phyloP scores from a whole-genome alignment of 2,888 invertebrate species.

The Gymnocheta viridis region DNA sequence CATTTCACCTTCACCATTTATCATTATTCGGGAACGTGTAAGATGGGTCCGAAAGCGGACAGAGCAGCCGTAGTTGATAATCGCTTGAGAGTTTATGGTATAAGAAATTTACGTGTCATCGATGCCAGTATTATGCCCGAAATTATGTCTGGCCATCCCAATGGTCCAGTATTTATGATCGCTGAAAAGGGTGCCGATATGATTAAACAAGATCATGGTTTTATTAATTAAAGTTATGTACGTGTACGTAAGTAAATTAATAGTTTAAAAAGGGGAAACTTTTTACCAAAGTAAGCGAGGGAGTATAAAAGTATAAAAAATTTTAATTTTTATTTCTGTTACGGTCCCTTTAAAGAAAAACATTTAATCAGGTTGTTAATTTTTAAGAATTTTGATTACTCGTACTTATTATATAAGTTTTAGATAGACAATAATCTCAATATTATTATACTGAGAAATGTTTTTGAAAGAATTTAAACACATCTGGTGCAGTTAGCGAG shows the following conservation, averaged over 20 bases:
- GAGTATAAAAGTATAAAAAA: neutral
- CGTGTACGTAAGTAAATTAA: neutral
- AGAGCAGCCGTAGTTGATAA: conserved; percentile 86
- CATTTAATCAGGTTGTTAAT: neutral
- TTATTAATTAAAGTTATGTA: conserved; percentile 73
- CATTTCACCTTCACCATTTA: conserved; percentile 85
- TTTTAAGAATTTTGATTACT: conserved; percentile 6
- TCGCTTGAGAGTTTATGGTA: conserved; percentile 83
- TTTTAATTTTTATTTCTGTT: neutral
- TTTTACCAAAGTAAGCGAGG: neutral
- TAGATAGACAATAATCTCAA: neutral
- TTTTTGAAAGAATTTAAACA: too few species aligned
- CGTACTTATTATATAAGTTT: conserved; percentile 48
- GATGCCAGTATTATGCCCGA: conserved; percentile 84
- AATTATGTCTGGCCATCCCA: conserved; percentile 84
- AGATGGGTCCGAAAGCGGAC: conserved; percentile 86
- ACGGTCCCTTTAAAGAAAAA: neutral
- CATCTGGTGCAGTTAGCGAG: too few species aligned
- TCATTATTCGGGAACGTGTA: conserved; percentile 86
- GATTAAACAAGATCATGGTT: conserved; percentile 83
- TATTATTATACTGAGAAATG: neutral
- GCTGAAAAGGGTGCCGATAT: conserved; percentile 84
- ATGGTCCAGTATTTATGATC: conserved; percentile 84
- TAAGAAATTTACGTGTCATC: conserved; percentile 83
- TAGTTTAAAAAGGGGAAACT: neutral